Conservation (phyloP, 30 jellyfish, hydroid and myxozoan genomes). For the Nemopilema nomurai region DNA sequence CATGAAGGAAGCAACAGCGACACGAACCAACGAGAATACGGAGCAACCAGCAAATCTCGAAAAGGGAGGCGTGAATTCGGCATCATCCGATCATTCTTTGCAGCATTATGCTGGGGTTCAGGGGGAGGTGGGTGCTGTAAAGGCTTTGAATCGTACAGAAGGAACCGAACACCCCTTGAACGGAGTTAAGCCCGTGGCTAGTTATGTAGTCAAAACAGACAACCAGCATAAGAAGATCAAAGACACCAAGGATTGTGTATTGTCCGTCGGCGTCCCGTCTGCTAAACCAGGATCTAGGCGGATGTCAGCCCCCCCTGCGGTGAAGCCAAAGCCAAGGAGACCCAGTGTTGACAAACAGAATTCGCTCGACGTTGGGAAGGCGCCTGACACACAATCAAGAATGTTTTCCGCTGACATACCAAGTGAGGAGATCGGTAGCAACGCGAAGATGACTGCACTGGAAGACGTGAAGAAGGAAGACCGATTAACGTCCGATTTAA, state of each 20-base stretch:
- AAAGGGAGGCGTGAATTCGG: no score
- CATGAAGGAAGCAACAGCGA: not conserved
- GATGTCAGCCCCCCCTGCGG: constrained; percentile 53
- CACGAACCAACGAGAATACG: not conserved
- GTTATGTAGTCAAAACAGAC: not conserved
- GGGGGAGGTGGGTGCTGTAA: not conserved
- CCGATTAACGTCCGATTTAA: not conserved
- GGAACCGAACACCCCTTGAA: not conserved
- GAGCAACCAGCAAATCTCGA: not conserved
- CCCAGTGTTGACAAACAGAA: constrained; percentile 44
- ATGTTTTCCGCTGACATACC: not conserved
- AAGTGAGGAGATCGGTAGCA: not conserved
- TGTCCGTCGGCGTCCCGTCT: not conserved
- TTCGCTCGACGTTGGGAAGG: not conserved
- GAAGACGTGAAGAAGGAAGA: not conserved
- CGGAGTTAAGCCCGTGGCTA: constrained; percentile 13
- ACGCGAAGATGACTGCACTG: not conserved
- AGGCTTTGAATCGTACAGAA: not conserved
- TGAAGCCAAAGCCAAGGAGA: constrained; percentile 52
- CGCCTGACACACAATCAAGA: not conserved
- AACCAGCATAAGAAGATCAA: not conserved
- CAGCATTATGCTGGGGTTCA: not conserved
- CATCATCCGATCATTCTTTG: not conserved
- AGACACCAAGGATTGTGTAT: not conserved
- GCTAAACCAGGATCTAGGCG: not conserved